These are phyloP conservation scores for Cyprinodon diabolis DNA, from an alignment of 2,797 vertebrate genomes.

Conservation along the genomic window DNA sequence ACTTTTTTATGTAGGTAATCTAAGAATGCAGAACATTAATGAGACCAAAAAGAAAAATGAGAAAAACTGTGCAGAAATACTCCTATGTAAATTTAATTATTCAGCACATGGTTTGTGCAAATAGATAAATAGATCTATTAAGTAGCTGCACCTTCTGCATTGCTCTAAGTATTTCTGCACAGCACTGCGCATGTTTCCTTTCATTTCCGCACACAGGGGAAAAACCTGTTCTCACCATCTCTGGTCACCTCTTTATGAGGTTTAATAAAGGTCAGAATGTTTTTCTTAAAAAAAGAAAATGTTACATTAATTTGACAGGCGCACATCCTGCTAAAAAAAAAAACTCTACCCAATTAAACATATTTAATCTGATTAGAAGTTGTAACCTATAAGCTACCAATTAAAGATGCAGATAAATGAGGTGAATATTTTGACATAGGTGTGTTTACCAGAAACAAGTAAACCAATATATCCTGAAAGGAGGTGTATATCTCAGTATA, in stretches of 20 bases:
- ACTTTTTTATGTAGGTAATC: not conserved
- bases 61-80: too few species aligned
- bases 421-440: not conserved
- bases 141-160: not conserved
- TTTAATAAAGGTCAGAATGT: conserved; percentile 8
- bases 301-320: conserved; percentile 3
- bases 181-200: not conserved
- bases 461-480: not conserved
- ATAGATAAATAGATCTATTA: not conserved
- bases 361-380: not conserved
- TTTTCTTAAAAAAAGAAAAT: conserved; percentile 1
- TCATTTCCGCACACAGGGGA: not conserved
- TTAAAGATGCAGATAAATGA: not conserved
- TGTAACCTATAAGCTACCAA: not conserved
- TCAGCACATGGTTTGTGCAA: not conserved
- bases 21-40: too few species aligned
- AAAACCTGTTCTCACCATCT: not conserved
- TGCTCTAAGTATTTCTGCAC: not conserved
- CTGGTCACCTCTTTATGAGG: conserved; percentile 1
- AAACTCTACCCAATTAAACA: not conserved
- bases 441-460: not conserved
- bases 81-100: not conserved
- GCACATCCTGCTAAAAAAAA: conserved; percentile 2
- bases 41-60: not conserved
- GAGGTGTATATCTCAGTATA: not conserved